phyloP scores from a whole-genome alignment of 2,888 invertebrate species.

The Nemotelus nigrinus region DNA sequence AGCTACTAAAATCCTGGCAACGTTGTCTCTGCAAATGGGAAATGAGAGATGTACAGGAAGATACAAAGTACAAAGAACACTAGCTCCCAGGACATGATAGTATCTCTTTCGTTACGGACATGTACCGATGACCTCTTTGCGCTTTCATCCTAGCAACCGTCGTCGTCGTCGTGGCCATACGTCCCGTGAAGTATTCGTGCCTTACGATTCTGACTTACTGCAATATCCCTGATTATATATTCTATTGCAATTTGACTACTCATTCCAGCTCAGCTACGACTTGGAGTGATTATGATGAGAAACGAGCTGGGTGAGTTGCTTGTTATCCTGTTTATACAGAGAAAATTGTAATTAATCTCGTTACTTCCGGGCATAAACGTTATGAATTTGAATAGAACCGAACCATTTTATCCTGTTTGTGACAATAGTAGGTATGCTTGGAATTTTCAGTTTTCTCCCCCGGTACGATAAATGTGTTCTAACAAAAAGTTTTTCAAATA shows the following conservation, averaged over 20 bases:
- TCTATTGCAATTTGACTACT: constrained; percentile 34
- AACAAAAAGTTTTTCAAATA: too few species aligned
- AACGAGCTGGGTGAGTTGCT: constrained; percentile 38
- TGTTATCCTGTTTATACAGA: constrained; percentile 47
- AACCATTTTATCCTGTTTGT: neutral
- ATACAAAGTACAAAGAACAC: constrained; percentile 38
- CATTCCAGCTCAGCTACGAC: neutral
- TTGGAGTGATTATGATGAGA: constrained; percentile 12
- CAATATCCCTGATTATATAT: constrained; percentile 35
- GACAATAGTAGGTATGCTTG: neutral
- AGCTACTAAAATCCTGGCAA: constrained; percentile 18
- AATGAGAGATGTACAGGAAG: neutral
- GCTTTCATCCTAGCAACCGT: neutral
- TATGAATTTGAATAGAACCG: constrained; percentile 39
- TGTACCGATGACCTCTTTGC: constrained; percentile 33
- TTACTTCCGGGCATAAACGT: constrained; percentile 47
- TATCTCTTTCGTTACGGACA: neutral
- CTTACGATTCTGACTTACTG: constrained; percentile 2
- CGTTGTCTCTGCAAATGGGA: neutral
- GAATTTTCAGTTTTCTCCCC: neutral
- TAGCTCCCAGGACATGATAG: neutral
- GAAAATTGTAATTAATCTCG: constrained; percentile 50
- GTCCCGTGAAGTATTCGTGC: neutral
- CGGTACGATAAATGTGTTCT: too few species aligned
- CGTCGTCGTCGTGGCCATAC: neutral